A percentile compares a stretch with the other conserved stretches of the same genome.
These are phyloP conservation scores for Drosophila punjabiensis DNA, from an alignment of 1,140 invertebrate species.

Conservation along the genomic window DNA sequence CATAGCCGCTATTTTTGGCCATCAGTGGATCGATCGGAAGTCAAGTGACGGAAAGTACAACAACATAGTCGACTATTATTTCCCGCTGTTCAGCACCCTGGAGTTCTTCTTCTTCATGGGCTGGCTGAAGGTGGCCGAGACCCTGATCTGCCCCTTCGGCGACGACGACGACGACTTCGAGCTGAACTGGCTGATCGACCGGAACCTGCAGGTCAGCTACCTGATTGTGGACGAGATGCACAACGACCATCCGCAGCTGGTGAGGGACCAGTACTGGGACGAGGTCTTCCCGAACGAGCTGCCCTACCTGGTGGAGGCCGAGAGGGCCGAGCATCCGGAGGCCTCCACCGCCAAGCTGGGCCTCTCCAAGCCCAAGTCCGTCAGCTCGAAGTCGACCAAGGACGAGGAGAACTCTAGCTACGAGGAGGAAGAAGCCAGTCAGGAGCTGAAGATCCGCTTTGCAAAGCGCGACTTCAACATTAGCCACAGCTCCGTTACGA, in stretches of 20 bases:
- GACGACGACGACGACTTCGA: slow-evolving; percentile 93
- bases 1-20: slow-evolving; percentile 90
- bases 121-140: slow-evolving; percentile 94
- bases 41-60: slow-evolving; percentile 64
- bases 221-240: slow-evolving; percentile 98
- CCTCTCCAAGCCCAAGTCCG: slow-evolving; percentile 27
- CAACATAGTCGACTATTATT: slow-evolving; percentile 89
- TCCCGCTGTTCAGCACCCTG: slow-evolving; percentile 94
- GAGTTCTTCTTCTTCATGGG: slow-evolving; percentile 95
- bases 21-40: slow-evolving; percentile 89
- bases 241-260: slow-evolving; percentile 94
- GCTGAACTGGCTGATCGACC: slow-evolving; percentile 94
- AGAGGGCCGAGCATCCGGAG: slow-evolving; percentile 64
- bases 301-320: slow-evolving; percentile 85
- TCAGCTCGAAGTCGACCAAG: not conserved
- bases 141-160: slow-evolving; percentile 93
- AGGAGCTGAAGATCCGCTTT: slow-evolving; percentile 58
- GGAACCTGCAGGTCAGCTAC: slow-evolving; percentile 94
- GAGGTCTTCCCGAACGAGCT: slow-evolving; percentile 93
- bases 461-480: slow-evolving; percentile 32
- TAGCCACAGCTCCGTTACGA: slow-evolving; percentile 46
- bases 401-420: slow-evolving; percentile 11
- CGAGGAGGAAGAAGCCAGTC: slow-evolving; percentile 10
- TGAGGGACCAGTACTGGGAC: slow-evolving; percentile 96
- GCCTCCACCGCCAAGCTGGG: slow-evolving; percentile 64